Evolutionary conservation across 2,888 invertebrate species (phyloP).

Genomic region (Synanthedon andrenaeformis): DNA sequence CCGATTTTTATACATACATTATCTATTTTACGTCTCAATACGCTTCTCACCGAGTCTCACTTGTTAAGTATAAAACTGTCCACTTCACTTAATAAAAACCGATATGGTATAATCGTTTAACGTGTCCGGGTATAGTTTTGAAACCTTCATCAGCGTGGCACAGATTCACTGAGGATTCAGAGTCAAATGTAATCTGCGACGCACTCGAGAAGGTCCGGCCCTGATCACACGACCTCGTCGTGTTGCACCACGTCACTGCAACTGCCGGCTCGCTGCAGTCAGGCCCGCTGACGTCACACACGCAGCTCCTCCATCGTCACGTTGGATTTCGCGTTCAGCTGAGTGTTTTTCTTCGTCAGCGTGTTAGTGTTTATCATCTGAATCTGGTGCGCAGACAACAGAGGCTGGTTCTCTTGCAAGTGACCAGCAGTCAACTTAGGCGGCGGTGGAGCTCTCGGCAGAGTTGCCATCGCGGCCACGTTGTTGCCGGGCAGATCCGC

Average conservation of each 20-base stretch:
- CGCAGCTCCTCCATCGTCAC: slow-evolving; percentile 83
- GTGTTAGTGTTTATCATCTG: slow-evolving; percentile 83
- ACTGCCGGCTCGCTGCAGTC: slow-evolving; percentile 68
- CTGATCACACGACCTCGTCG: slow-evolving; percentile 67
- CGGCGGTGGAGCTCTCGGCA: slow-evolving; percentile 81
- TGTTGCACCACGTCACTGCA: slow-evolving; percentile 64
- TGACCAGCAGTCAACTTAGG: slow-evolving; percentile 76
- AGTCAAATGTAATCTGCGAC: slow-evolving; percentile 53
- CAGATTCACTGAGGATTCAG: background rate
- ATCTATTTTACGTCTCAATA: slow-evolving; percentile 16
- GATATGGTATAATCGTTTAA: background rate
- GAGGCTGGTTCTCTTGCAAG: slow-evolving; percentile 75
- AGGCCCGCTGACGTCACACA: slow-evolving; percentile 80
- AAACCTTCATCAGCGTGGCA: slow-evolving; percentile 8
- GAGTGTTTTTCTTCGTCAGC: slow-evolving; percentile 80
- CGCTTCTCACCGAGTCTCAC: slow-evolving; percentile 11
- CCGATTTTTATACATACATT: slow-evolving; percentile 8
- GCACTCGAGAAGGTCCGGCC: slow-evolving; percentile 66
- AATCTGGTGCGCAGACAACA: slow-evolving; percentile 81
- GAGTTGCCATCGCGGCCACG: slow-evolving; percentile 63
- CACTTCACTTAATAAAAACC: slow-evolving; percentile 3
- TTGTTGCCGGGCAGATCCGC: slow-evolving; percentile 83
- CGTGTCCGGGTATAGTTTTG: slow-evolving; percentile 1
- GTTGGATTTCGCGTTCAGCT: slow-evolving; percentile 71
- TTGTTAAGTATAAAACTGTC: slow-evolving; percentile 17